Evolutionary conservation across 2,797 vertebrate species (phyloP).

Genomic region (Cichlasoma orientale): DNA sequence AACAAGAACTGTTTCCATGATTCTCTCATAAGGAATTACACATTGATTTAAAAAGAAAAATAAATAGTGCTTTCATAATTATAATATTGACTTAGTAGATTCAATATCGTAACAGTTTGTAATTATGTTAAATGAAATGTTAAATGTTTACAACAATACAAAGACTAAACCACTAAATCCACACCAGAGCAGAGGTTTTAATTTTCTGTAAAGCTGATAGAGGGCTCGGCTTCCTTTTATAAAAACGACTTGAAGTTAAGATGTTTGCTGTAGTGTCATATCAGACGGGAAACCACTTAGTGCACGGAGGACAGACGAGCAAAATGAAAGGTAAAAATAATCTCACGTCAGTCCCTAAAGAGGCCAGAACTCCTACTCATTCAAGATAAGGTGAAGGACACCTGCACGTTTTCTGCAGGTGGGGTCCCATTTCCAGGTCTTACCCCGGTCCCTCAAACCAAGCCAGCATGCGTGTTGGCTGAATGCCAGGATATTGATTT

Average conservation of each 20-base stretch:
- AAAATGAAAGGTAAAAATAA: not conserved
- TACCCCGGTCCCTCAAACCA: not conserved
- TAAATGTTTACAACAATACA: not conserved
- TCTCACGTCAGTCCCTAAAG: not conserved
- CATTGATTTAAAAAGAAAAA: not conserved
- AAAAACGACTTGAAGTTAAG: not conserved
- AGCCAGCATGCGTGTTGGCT: constrained; percentile 30
- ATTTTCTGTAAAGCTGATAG: not conserved
- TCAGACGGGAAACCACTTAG: not conserved
- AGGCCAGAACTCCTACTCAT: not conserved
- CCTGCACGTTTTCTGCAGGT: not conserved
- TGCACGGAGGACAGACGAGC: not conserved
- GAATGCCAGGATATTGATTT: constrained; percentile 61
- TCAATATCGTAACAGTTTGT: not conserved
- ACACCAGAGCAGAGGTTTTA: not conserved
- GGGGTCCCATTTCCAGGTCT: constrained; percentile 23
- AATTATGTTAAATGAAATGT: not conserved
- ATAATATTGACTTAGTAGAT: not conserved
- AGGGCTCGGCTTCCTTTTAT: not conserved
- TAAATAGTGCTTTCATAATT: not conserved
- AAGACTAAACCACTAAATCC: not conserved
- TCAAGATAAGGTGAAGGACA: not conserved
- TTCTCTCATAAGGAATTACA: not conserved
- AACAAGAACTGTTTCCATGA: too few relatives aligned
- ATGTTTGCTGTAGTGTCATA: not conserved